phyloP scores from a whole-genome alignment of 2,797 vertebrate genomes.

The Hapalemur alaotrensis region DNA sequence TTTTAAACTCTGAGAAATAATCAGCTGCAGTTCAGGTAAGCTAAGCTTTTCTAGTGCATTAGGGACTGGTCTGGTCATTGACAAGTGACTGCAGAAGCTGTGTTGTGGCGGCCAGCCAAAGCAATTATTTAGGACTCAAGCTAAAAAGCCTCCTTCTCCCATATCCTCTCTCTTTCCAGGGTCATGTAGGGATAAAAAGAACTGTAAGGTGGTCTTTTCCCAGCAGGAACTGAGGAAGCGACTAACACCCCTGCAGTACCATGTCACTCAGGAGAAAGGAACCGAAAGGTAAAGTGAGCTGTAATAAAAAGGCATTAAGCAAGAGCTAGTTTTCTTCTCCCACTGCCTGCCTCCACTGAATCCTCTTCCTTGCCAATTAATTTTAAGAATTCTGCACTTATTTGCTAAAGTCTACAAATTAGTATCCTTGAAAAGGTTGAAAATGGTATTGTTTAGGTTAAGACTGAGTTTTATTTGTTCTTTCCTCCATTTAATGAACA shows the following conservation, averaged over 20 bases:
- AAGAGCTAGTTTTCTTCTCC: slow-evolving; percentile 36
- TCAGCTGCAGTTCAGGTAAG: slow-evolving; percentile 80
- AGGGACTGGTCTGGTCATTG: slow-evolving; percentile 82
- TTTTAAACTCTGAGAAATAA: slow-evolving; percentile 80
- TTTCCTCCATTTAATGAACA: slow-evolving; percentile 76
- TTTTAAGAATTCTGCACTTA: slow-evolving; percentile 71
- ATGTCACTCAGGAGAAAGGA: slow-evolving; percentile 97
- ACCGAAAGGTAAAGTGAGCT: slow-evolving; percentile 92
- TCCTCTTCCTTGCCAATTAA: slow-evolving; percentile 48
- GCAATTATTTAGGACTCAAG: slow-evolving; percentile 83
- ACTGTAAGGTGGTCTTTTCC: slow-evolving; percentile 92
- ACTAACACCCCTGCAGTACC: slow-evolving; percentile 94
- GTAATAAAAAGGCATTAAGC: slow-evolving; percentile 31
- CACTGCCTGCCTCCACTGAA: neutral
- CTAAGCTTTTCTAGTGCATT: slow-evolving; percentile 77
- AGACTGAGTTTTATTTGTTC: slow-evolving; percentile 70
- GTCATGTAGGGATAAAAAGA: slow-evolving; percentile 93
- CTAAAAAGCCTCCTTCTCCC: slow-evolving; percentile 81
- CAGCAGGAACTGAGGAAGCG: slow-evolving; percentile 94
- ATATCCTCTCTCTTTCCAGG: slow-evolving; percentile 87
- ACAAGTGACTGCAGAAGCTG: slow-evolving; percentile 83
- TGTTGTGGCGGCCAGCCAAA: slow-evolving; percentile 82
- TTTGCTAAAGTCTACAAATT: slow-evolving; percentile 81
- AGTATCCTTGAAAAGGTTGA: slow-evolving; percentile 78
- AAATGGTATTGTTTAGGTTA: slow-evolving; percentile 72